Evolutionary conservation across 2,113 vertebrate species (phyloP).

Genomic region (Polypterus senegalus): DNA sequence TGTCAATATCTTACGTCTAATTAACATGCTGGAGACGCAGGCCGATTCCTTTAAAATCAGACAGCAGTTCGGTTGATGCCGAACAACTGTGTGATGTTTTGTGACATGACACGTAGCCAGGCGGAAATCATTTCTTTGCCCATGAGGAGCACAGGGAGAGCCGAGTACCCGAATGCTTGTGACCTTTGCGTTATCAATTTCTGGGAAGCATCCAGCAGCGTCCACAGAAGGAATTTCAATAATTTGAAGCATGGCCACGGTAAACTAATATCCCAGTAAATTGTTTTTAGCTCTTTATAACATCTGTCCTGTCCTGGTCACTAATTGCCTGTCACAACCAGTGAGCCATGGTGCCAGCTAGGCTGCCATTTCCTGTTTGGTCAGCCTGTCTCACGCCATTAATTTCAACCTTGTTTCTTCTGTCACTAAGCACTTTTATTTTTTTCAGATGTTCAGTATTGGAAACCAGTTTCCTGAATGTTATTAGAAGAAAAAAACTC

Average conservation of each 20-base stretch:
- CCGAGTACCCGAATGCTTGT: neutral
- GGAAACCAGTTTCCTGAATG: constrained; percentile 39
- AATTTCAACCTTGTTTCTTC: constrained; percentile 39
- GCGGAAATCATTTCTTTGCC: neutral
- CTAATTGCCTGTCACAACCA: constrained; percentile 56
- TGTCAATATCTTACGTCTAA: neutral
- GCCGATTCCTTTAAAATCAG: too few species aligned
- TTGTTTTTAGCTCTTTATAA: constrained; percentile 35
- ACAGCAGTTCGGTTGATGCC: too few species aligned
- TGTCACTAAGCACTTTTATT: constrained; percentile 29
- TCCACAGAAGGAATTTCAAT: constrained; percentile 28
- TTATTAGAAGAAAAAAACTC: constrained; percentile 9
- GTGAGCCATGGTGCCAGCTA: constrained; percentile 36
- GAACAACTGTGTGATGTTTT: too few species aligned
- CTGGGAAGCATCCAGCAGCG: constrained; percentile 17
- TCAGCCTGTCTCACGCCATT: constrained; percentile 52
- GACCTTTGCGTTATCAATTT: neutral
- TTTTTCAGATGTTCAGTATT: constrained; percentile 17
- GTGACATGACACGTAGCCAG: too few species aligned
- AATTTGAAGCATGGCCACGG: constrained; percentile 20
- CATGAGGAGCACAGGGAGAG: neutral
- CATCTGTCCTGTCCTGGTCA: constrained; percentile 38
- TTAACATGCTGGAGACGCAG: neutral
- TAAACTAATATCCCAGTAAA: constrained; percentile 31
- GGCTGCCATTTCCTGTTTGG: constrained; percentile 54